These are phyloP conservation scores for Ormyrus pomaceus DNA, from an alignment of 2,888 invertebrate genomes.

Conservation along the genomic window DNA sequence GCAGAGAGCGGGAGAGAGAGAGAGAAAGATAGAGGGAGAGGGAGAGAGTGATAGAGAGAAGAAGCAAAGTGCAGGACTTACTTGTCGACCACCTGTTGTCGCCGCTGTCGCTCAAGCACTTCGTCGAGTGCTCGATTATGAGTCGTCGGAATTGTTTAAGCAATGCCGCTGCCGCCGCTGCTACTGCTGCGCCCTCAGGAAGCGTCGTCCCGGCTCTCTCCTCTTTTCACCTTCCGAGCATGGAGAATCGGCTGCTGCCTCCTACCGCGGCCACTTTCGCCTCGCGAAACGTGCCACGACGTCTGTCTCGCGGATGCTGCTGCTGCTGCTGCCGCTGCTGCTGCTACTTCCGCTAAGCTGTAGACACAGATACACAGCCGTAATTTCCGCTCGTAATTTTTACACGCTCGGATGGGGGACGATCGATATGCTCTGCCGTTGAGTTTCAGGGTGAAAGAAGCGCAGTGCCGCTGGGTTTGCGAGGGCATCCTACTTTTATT, in stretches of 20 bases:
- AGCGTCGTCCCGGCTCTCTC: neutral
- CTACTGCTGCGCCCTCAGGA: neutral
- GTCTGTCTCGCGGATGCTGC: neutral
- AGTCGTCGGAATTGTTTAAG: constrained; percentile 46
- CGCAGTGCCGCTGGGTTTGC: no score
- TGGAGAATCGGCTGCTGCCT: no score
- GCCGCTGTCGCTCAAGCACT: constrained; percentile 59
- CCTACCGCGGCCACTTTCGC: no score
- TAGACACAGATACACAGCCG: neutral
- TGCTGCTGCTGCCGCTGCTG: neutral
- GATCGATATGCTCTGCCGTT: no score
- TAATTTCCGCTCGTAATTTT: neutral
- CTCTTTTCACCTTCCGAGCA: constrained; percentile 12
- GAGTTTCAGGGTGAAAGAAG: no score
- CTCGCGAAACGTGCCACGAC: no score
- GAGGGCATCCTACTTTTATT: no score
- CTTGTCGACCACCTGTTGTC: constrained; percentile 71
- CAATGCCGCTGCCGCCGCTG: constrained; percentile 6
- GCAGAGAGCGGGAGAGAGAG: no score
- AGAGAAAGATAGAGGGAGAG: no score
- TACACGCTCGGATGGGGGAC: neutral
- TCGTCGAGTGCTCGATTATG: constrained; percentile 56
- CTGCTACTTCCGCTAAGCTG: neutral
- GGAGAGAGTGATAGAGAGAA: no score
- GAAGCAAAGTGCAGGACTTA: constrained; percentile 56